Evolutionary conservation across 2,113 vertebrate species (phyloP).

Genomic region (Reinhardtius hippoglossoides): DNA sequence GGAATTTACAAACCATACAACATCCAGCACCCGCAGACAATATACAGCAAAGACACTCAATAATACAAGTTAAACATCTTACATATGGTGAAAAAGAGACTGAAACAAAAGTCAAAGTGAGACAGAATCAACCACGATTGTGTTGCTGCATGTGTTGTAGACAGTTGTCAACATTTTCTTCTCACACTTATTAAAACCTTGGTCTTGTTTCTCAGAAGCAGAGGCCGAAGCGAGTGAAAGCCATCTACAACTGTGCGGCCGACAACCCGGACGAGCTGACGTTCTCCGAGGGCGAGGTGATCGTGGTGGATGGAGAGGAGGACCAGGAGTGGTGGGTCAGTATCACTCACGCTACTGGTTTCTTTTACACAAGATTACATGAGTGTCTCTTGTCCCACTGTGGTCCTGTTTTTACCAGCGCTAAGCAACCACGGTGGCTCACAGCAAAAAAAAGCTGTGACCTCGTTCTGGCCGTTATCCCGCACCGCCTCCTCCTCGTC

Average conservation of each 20-base stretch:
- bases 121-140: no score
- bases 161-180: not conserved
- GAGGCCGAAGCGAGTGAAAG: conserved; percentile 95
- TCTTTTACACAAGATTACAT: not conserved
- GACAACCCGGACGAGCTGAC: conserved; percentile 98
- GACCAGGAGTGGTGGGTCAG: conserved; percentile 99
- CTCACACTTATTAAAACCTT: not conserved
- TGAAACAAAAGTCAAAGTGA: not conserved
- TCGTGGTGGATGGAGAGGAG: conserved; percentile 96
- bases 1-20: no score
- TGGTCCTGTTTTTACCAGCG: not conserved
- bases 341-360: conserved; percentile 41
- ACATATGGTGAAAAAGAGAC: not conserved
- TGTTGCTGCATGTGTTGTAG: not conserved
- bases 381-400: not conserved
- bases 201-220: conserved; percentile 84
- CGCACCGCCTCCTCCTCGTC: conserved; percentile 34
- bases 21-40: no score
- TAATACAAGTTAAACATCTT: no score
- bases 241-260: conserved; percentile 95
- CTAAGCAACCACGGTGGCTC: conserved; percentile 52
- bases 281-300: conserved; percentile 96
- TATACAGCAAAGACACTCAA: no score
- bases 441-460: conserved; percentile 64
- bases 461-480: conserved; percentile 59